Base-by-base conservation (phyloP, 1,140 invertebrate species). In the Drosophila leontia region DNA sequence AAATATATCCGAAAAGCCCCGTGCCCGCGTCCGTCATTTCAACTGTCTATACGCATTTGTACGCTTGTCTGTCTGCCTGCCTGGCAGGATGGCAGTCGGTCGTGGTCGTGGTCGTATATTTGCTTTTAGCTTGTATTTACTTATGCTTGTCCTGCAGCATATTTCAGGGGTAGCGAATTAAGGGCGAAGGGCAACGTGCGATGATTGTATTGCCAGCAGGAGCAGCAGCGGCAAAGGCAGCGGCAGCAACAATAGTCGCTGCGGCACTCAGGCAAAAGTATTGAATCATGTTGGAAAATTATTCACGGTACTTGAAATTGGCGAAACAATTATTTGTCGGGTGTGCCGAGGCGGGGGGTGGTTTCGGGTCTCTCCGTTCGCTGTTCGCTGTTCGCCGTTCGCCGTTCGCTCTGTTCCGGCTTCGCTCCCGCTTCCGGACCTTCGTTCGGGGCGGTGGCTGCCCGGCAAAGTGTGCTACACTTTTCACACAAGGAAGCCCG, bases 231-330 rank as follows among this genome's bases (percentile, higher is more conserved):
- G 50, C 39, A 42, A 61, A 11, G 47, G 75, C 55, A 29, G 29
- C 17, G 13, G 53, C 56, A 61, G 58, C 63, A 64, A 67, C 63
- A 67, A 67, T 64, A 37, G 58, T 37, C 65, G 61, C 51, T 59
- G 69, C 42, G 56, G 63, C 78, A 80, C 78, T 77, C 78, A 55
- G 61, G 63, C 68, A 81, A 86, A 85, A 85, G 86, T 90, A 90
- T 90, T 90, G 85, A 90, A 90, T 90, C 85, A 90, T 90, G 85
- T 90, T 90, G 78, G 70, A 82, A 75, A 84, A 90, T 90, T 90
- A 90, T 90, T 83, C 85, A 90, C 78, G 85, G 78, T 81, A 90
- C 85, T 90, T 90, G 78, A 90, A 90, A 91, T 90, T 90, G 85
- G 85, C 85, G 85, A 90, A 90, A 90, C 85, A 90, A 90, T 90